Percentiles rank a stretch among this genome's conserved stretches.
phyloP scores from a whole-genome alignment of 2,888 invertebrate genomes.

The Embidobia sp. region DNA sequence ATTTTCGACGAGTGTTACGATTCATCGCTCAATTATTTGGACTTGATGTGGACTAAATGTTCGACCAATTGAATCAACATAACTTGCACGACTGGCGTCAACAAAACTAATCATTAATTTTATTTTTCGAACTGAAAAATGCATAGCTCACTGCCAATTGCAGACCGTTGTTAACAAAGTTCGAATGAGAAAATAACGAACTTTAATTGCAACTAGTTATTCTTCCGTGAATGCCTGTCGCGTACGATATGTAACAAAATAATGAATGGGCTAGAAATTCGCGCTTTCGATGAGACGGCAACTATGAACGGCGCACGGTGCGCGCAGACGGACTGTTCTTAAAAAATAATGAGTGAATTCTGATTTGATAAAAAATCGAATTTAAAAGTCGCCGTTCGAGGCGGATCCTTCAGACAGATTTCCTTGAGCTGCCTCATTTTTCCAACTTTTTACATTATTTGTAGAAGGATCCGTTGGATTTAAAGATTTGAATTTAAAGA shows the following conservation, averaged over 20 bases:
- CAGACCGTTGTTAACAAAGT: conserved; percentile 27
- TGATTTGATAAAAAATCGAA: conserved; percentile 12
- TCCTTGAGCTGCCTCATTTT: too few species aligned
- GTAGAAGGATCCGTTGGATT: too few species aligned
- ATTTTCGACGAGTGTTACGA: too few species aligned
- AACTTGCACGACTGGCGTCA: too few species aligned
- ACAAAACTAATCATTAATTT: not conserved
- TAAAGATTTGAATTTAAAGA: too few species aligned
- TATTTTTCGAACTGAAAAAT: conserved; percentile 17
- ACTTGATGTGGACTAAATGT: too few species aligned
- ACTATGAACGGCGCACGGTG: conserved; percentile 20
- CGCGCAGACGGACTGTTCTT: too few species aligned
- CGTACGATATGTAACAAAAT: conserved; percentile 27
- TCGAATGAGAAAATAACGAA: conserved; percentile 45
- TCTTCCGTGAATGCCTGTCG: conserved; percentile 18
- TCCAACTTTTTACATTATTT: too few species aligned
- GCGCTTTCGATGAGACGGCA: conserved; percentile 33
- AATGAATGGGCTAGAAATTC: conserved; percentile 33
- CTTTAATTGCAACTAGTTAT: conserved; percentile 45
- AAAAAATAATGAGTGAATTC: conserved; percentile 18
- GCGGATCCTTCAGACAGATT: too few species aligned
- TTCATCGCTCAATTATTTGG: too few species aligned
- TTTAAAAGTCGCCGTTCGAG: conserved; percentile 10
- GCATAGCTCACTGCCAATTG: conserved; percentile 4
- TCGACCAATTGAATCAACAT: too few species aligned